Base-by-base conservation (phyloP, 1,140 invertebrate species). In the Listronotus oregonensis region DNA sequence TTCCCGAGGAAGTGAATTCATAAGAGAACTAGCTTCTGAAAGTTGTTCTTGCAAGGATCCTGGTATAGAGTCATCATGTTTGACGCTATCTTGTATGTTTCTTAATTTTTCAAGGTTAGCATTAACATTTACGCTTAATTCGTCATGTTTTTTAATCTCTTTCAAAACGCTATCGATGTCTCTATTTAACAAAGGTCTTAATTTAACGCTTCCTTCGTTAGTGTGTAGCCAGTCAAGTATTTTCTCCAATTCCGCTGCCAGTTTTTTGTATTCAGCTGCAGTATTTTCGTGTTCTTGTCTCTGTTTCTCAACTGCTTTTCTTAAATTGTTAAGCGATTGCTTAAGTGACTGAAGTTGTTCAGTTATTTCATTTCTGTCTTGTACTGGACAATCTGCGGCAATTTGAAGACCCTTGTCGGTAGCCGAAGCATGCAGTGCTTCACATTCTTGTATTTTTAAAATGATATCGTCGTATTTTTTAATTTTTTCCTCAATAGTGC, bases 381-480 rank as follows among this genome's bases (percentile, higher is more conserved):
- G 89, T 0, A 89, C 87, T 10, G 91, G 89, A 39, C 93, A 92
- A 80, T 97, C 95, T 0, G 88, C 87, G 8, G 91, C 91, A 21
- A 97, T 95, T 76, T 94, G 91, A 75, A 94, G 91, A 0, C 93
- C 95, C 80, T 96, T 96, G 71, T 97, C 94, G 17, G 87, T 89
- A 0, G 94, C 93, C 17, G 90, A 88, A 0, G 91, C 90, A 8
- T 96, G 78, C 9, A 90, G 82, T n/a, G 91, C 93, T 77, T 97
- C 94, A 76, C 90, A 93, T 73, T 93, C 90, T 79, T 94, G 91
- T 46, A 94, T 93, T 73, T 92, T 92, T 0, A 86, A 74, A 67
- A 93, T 92, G 0, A 91, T 87, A 70, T 94, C 90, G 76, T 95
- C 89, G 70, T 95, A 96, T 63, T 89, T 87, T 69, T 91, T 90